Base-by-base conservation (phyloP, 2,888 invertebrate species). In the Tiliacea aurago region DNA sequence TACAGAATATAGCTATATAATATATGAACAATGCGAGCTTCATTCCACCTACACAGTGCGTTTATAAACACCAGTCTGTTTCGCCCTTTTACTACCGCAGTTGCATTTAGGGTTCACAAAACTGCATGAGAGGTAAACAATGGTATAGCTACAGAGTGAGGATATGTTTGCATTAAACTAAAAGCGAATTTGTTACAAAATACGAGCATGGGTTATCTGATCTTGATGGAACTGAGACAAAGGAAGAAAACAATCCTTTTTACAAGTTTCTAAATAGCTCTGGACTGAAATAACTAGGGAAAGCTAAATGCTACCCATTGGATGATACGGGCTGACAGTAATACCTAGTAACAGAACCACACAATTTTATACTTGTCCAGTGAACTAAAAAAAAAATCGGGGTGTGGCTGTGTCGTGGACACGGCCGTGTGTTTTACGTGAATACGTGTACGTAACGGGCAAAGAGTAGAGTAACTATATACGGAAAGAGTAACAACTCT, bases 11-110 rank as follows among this genome's bases (percentile, higher is more conserved):
- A 49, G 7, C 11, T 49, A 37, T 10, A 1, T 37, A 15, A 10
- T 37, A 70, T 11, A 13, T 28, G 5, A 20, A 61, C 67, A 61
- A 70, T 41, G 56, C 47, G 45, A 68, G 4, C 45, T 61, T 62
- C 70, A 84, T 81, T 84, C 82, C 85, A 62, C 81, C 85, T 59
- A 81, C 82, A 76, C 70, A 51, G 68, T 58, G 28, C 70, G 53
- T 70, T 81, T 84, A 75, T 84, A 80, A 70, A 68, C 67, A 70
- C 11, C 33, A n/a, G 20, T 61, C 33, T 23, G 28, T 68, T 68
- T 81, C 33, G 6, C 68, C 37, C 61, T 56, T 75, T 75, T 70
- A 51, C 56, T 61, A 67, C 33, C 15, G 13, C 67, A 28, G 47
- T 59, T 47, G 28, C 28, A 9, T 20, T 43, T 49, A 84, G 85